Percentiles rank a stretch among this genome's conserved stretches.
These are phyloP conservation scores for Drosophila crucigera DNA, from an alignment of 2,888 invertebrate genomes.

Conservation along the genomic window DNA sequence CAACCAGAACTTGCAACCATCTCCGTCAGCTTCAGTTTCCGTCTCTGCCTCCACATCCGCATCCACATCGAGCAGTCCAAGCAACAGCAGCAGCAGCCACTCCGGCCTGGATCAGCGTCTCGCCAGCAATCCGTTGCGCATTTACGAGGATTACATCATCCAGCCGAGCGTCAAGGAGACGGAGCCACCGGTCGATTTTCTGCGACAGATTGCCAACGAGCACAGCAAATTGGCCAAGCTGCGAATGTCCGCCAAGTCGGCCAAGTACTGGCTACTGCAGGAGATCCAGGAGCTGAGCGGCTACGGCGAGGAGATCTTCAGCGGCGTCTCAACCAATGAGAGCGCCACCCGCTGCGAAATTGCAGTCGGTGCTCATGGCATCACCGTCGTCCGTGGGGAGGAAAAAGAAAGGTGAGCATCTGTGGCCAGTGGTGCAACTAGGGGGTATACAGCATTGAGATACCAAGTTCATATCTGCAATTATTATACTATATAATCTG, in stretches of 20 bases:
- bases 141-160: conserved; percentile 84
- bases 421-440: background rate
- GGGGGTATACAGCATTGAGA: accelerated
- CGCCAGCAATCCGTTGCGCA: conserved; percentile 76
- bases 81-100: conserved; percentile 65
- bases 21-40: conserved; percentile 54
- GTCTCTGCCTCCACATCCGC: conserved; percentile 39
- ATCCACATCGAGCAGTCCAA: conserved; percentile 54
- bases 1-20: conserved; percentile 35
- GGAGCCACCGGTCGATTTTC: conserved; percentile 82
- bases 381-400: conserved; percentile 90
- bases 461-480: background rate
- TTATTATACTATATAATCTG: too few species aligned
- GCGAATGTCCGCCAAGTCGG: conserved; percentile 90
- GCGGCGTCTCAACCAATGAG: conserved; percentile 87
- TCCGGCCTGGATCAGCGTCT: conserved; percentile 66
- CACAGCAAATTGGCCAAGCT: conserved; percentile 85
- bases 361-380: conserved; percentile 94
- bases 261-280: conserved; percentile 93
- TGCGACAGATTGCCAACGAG: conserved; percentile 83
- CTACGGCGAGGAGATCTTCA: conserved; percentile 92
- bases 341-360: conserved; percentile 86
- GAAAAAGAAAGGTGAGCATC: conserved; percentile 87
- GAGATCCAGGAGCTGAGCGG: conserved; percentile 92
- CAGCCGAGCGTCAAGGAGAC: conserved; percentile 51